Evolutionary conservation across 1,140 invertebrate species (phyloP).

Genomic region (Idris sp.): DNA sequence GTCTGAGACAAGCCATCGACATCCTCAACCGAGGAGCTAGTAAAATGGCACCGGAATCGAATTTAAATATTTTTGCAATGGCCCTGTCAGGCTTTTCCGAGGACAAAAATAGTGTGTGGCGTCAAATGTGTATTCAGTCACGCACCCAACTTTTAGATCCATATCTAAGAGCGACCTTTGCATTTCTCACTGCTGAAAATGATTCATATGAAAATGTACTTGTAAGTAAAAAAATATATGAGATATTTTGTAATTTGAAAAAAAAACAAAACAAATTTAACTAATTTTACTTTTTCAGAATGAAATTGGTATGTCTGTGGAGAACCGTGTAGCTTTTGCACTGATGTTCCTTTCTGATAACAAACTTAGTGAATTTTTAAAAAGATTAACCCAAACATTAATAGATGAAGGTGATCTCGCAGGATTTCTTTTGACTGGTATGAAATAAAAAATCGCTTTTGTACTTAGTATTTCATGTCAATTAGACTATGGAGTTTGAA

Average conservation of each 20-base stretch:
- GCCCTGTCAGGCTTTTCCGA: constrained; percentile 93
- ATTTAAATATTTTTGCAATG: constrained; percentile 88
- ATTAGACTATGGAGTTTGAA: no score
- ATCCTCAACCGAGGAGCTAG: constrained; percentile 86
- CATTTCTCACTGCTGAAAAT: constrained; percentile 90
- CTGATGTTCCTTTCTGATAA: constrained; percentile 91
- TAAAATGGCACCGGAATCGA: constrained; percentile 71
- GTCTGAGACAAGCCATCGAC: constrained; percentile 89
- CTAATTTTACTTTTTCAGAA: constrained; percentile 78
- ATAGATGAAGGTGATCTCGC: constrained; percentile 88
- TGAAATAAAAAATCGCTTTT: not conserved
- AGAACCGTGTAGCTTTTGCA: constrained; percentile 96
- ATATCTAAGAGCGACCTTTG: constrained; percentile 94
- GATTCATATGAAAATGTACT: constrained; percentile 89
- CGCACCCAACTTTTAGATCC: constrained; percentile 88
- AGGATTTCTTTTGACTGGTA: constrained; percentile 89
- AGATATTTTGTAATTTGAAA: constrained; percentile 12
- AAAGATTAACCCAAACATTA: constrained; percentile 83
- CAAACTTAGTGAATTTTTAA: constrained; percentile 88
- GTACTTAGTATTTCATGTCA: not conserved
- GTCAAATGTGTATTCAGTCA: constrained; percentile 86
- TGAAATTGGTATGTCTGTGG: constrained; percentile 88
- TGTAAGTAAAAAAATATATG: constrained; percentile 78
- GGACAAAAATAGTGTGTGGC: constrained; percentile 89
- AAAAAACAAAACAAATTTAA: constrained; percentile 12